Conservation (phyloP, 2,113 vertebrate genomes). For the Montifringilla adamsi region DNA sequence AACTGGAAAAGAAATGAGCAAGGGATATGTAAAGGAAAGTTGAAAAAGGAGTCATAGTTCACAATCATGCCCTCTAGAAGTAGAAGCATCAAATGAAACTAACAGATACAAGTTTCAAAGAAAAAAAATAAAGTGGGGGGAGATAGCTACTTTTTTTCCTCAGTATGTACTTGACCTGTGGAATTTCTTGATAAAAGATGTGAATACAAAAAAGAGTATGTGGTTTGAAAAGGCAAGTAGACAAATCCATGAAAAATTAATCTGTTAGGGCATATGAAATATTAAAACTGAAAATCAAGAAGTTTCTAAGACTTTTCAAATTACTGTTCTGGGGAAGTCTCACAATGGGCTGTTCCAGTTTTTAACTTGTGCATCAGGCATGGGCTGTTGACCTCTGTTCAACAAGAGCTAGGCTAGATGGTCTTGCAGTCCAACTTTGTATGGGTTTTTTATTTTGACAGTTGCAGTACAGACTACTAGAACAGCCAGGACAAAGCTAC, state of each 20-base stretch:
- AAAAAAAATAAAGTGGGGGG: accelerated
- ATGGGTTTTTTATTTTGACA: neutral
- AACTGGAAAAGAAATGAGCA: neutral
- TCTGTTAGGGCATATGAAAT: neutral
- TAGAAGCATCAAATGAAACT: neutral
- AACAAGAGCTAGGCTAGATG: neutral
- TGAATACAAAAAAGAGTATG: neutral
- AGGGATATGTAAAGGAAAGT: neutral
- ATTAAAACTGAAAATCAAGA: neutral
- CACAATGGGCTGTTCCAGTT: neutral
- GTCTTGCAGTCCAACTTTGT: neutral
- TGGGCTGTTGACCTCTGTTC: neutral
- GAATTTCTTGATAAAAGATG: neutral
- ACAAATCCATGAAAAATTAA: neutral
- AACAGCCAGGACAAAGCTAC: neutral
- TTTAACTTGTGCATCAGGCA: neutral
- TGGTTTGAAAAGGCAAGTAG: neutral
- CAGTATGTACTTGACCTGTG: neutral
- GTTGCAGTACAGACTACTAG: neutral
- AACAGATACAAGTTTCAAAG: neutral
- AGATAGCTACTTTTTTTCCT: neutral
- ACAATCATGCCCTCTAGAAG: neutral
- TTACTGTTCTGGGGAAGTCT: neutral
- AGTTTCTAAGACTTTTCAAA: neutral
- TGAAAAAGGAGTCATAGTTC: neutral